A percentile compares a stretch with the other conserved stretches of the same genome.
phyloP scores from a whole-genome alignment of 2,797 vertebrate species.

The Argyrosomus regius region DNA sequence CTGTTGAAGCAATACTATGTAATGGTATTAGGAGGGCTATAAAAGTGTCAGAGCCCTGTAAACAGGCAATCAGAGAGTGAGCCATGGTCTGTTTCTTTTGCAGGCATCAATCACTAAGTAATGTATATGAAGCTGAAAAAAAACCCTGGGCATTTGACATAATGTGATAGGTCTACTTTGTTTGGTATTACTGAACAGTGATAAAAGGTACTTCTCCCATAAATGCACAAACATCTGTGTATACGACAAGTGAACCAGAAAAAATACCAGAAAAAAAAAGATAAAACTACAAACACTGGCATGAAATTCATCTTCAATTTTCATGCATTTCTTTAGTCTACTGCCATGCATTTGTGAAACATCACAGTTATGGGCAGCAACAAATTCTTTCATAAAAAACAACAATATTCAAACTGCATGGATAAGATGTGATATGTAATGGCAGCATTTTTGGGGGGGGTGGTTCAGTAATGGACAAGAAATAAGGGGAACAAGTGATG shows the following conservation, averaged over 20 bases:
- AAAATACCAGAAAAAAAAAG: not conserved
- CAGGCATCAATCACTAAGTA: slow-evolving; percentile 74
- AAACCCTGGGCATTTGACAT: slow-evolving; percentile 49
- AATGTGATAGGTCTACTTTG: slow-evolving; percentile 51
- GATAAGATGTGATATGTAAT: not conserved
- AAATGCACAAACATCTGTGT: slow-evolving; percentile 16
- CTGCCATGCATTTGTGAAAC: not conserved
- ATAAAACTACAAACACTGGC: not conserved
- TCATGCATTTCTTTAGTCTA: slow-evolving; percentile 11
- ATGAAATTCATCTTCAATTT: not conserved
- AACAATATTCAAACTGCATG: not conserved
- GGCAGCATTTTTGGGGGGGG: not conserved
- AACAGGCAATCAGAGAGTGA: slow-evolving; percentile 78
- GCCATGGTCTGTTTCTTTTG: slow-evolving; percentile 67
- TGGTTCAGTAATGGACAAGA: not conserved
- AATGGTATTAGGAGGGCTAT: slow-evolving; percentile 79
- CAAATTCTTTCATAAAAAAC: not conserved
- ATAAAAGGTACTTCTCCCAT: slow-evolving; percentile 33
- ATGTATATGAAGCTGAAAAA: slow-evolving; percentile 64
- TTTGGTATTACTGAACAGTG: slow-evolving; percentile 46
- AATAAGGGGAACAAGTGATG: not conserved
- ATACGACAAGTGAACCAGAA: slow-evolving; percentile 1
- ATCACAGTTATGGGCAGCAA: not conserved
- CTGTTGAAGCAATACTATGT: slow-evolving; percentile 78
- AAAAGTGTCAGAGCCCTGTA: slow-evolving; percentile 79